Evolutionary conservation across 2,888 invertebrate genomes (phyloP).

Genomic region (Drosophila mimetica): DNA sequence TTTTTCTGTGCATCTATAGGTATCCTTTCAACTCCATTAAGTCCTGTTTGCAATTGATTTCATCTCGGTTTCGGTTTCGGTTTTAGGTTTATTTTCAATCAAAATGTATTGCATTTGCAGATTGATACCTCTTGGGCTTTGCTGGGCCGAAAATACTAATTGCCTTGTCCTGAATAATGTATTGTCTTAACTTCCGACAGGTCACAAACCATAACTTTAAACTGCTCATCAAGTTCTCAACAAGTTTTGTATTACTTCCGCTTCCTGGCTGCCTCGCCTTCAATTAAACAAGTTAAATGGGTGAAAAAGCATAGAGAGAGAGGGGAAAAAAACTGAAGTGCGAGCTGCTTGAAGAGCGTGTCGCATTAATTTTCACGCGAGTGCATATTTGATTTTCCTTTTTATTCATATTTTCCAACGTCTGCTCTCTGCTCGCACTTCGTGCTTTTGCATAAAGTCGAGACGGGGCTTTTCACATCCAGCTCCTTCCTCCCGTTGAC

Average conservation of each 20-base stretch:
- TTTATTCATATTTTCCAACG: conserved; percentile 56
- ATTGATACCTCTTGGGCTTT: conserved; percentile 10
- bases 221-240: conserved; percentile 49
- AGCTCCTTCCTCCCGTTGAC: conserved; percentile 57
- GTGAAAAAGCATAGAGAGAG: not conserved
- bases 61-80: conserved; percentile 5
- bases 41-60: conserved; percentile 29
- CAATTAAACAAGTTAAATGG: conserved; percentile 56
- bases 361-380: conserved; percentile 69
- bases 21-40: conserved; percentile 20
- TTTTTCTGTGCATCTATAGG: no score
- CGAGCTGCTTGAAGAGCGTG: conserved; percentile 41
- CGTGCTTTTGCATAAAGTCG: conserved; percentile 50
- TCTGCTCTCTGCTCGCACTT: conserved; percentile 3
- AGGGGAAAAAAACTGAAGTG: conserved; percentile 3
- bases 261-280: conserved; percentile 15
- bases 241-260: conserved; percentile 47
- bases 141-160: conserved; percentile 5
- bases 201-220: conserved; percentile 6
- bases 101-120: conserved; percentile 21
- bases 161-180: conserved; percentile 20
- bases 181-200: conserved; percentile 15
- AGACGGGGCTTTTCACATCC: conserved; percentile 1
- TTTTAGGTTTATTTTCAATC: conserved; percentile 8
- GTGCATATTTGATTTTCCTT: conserved; percentile 70